These are phyloP conservation scores for Ptyas mucosa DNA, from an alignment of 2,113 vertebrate genomes.

Conservation along the genomic window DNA sequence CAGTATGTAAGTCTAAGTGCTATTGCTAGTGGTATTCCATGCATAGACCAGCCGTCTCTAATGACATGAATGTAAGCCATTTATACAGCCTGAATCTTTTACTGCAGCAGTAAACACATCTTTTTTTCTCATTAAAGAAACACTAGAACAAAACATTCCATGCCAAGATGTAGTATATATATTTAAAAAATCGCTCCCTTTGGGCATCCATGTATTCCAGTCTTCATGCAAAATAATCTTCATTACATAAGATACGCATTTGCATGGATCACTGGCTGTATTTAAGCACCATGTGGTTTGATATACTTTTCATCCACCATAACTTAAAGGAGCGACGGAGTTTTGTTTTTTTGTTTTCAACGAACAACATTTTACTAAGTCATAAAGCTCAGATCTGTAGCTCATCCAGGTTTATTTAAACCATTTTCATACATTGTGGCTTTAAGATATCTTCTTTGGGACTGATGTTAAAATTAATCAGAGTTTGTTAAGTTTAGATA, in stretches of 20 bases:
- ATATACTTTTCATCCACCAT: background rate
- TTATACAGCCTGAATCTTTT: background rate
- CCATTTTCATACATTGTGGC: background rate
- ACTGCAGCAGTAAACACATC: background rate
- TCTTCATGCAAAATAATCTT: background rate
- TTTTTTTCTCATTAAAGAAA: background rate
- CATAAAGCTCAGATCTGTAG: background rate
- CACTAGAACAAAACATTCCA: background rate
- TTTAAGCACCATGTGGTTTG: background rate
- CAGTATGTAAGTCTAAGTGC: background rate
- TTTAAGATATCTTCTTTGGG: background rate
- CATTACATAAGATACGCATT: background rate
- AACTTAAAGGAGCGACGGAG: background rate
- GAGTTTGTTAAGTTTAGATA: background rate
- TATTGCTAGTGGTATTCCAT: background rate
- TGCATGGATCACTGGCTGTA: background rate
- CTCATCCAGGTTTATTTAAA: background rate
- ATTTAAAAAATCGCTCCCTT: too few species aligned
- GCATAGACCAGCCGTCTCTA: background rate
- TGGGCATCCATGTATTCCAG: background rate
- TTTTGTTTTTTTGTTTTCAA: background rate
- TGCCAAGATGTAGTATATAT: background rate
- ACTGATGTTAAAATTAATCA: background rate
- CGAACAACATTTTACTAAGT: background rate
- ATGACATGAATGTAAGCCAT: background rate